Percentiles rank a stretch among this genome's conserved stretches.
phyloP scores from a whole-genome alignment of 1,140 invertebrate species.

The Aphelenchoides fujianensis region DNA sequence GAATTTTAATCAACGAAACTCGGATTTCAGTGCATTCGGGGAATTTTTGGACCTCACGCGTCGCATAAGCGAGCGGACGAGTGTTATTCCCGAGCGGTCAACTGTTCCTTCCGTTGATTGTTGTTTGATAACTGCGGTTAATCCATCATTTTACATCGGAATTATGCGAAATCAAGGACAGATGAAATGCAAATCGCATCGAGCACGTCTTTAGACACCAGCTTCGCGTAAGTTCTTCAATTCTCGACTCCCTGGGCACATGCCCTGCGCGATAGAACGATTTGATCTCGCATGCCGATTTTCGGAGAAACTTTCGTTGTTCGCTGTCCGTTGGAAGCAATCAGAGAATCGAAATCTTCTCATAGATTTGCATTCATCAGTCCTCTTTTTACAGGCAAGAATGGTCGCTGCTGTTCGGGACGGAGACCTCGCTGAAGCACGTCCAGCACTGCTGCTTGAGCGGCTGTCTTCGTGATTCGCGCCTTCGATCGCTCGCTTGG shows the following conservation, averaged over 20 bases:
- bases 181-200: not conserved
- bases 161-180: not conserved
- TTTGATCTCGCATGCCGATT: no score
- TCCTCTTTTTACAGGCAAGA: constrained; percentile 19
- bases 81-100: constrained; percentile 1
- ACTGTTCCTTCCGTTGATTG: no score
- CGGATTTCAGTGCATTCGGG: not conserved
- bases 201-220: not conserved
- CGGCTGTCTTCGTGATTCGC: constrained; percentile 34
- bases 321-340: no score
- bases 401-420: constrained; percentile 28
- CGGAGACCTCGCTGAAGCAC: not conserved
- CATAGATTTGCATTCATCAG: no score
- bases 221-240: not conserved
- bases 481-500: constrained; percentile 37
- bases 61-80: not conserved
- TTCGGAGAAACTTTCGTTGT: no score
- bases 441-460: constrained; percentile 30
- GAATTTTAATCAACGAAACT: not conserved
- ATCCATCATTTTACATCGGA: not conserved
- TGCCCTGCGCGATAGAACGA: no score
- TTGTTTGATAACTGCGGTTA: not conserved
- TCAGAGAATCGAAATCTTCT: no score
- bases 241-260: no score
- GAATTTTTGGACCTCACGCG: not conserved